These are phyloP conservation scores for Heliconius melpomene DNA, from an alignment of 1,140 invertebrate genomes.

Conservation along the genomic window DNA sequence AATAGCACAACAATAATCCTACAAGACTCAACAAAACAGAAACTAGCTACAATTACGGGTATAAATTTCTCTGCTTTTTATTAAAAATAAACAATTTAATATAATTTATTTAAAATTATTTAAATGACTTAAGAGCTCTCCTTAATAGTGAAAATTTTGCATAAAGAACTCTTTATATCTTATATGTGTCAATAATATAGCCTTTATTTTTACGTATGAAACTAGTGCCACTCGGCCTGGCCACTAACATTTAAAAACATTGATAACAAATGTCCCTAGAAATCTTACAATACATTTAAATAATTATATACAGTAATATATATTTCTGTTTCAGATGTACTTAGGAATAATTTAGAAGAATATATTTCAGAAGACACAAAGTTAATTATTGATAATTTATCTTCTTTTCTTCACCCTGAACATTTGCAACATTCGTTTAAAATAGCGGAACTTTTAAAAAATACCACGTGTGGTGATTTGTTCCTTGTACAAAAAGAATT, in stretches of 20 bases:
- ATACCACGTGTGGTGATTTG: slow-evolving; percentile 36
- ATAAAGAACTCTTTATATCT: too few species aligned
- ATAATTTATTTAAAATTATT: too few species aligned
- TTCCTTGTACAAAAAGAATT: slow-evolving; percentile 15
- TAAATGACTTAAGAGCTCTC: too few species aligned
- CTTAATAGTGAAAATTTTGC: too few species aligned
- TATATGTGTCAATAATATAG: too few species aligned
- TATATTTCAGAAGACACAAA: slow-evolving; percentile 45
- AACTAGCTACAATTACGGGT: slow-evolving; percentile 21
- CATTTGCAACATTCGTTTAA: slow-evolving; percentile 40
- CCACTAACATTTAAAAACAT: too few species aligned
- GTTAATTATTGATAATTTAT: slow-evolving; percentile 40
- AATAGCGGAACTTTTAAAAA: slow-evolving; percentile 46
- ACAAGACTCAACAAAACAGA: not conserved
- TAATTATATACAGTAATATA: not conserved
- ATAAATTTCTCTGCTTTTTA: too few species aligned
- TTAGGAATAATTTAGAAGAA: slow-evolving; percentile 49
- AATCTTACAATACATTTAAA: not conserved
- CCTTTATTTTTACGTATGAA: too few species aligned
- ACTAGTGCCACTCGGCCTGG: too few species aligned
- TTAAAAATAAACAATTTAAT: too few species aligned
- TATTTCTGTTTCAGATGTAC: slow-evolving; percentile 37
- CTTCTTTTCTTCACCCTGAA: slow-evolving; percentile 25
- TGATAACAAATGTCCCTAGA: too few species aligned
- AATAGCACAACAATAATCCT: not conserved